Percentiles rank a stretch among this genome's conserved stretches.
Conservation (phyloP, 2,797 vertebrate species). For the Lates japonicus region DNA sequence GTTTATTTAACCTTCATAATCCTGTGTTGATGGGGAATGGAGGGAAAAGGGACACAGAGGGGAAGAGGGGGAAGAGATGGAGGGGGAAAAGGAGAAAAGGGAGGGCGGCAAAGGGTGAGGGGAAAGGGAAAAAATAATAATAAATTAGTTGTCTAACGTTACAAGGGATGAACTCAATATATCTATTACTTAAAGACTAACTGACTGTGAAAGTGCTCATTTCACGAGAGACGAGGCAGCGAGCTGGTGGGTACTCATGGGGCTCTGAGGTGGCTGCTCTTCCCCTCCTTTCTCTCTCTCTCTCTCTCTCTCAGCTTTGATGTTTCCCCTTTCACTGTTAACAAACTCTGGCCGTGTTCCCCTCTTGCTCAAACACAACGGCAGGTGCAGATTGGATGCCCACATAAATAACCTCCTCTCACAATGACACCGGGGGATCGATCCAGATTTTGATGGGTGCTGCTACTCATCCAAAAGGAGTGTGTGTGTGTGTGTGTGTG, state of each 20-base stretch:
- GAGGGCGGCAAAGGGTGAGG: conserved; percentile 45
- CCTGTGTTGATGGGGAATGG: conserved; percentile 91
- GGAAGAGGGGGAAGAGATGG: conserved; percentile 42
- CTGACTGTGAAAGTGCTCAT: conserved; percentile 98
- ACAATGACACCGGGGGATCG: conserved; percentile 94
- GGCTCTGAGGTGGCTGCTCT: conserved; percentile 91
- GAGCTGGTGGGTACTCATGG: conserved; percentile 89
- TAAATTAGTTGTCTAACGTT: conserved; percentile 99
- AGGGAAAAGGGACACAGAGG: conserved; percentile 67
- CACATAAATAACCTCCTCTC: conserved; percentile 99
- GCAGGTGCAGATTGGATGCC: conserved; percentile 98
- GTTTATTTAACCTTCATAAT: conserved; percentile 99
- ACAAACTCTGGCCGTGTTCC: conserved; percentile 99
- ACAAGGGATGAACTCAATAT: conserved; percentile 99
- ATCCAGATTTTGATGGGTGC: conserved; percentile 98
- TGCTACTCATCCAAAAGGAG: conserved; percentile 91
- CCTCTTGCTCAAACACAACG: conserved; percentile 95
- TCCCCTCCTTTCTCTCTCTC: conserved; percentile 45
- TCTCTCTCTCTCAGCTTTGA: conserved; percentile 85
- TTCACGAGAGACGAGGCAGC: conserved; percentile 91
- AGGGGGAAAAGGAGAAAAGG: conserved; percentile 37
- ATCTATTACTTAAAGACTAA: conserved; percentile 99
- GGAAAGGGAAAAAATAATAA: conserved; percentile 88
- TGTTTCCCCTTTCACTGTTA: conserved; percentile 97
- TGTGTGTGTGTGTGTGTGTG: conserved; percentile 44